Evolutionary conservation across 2,888 invertebrate genomes (phyloP).

Genomic region (Sinhomidia bicolor): DNA sequence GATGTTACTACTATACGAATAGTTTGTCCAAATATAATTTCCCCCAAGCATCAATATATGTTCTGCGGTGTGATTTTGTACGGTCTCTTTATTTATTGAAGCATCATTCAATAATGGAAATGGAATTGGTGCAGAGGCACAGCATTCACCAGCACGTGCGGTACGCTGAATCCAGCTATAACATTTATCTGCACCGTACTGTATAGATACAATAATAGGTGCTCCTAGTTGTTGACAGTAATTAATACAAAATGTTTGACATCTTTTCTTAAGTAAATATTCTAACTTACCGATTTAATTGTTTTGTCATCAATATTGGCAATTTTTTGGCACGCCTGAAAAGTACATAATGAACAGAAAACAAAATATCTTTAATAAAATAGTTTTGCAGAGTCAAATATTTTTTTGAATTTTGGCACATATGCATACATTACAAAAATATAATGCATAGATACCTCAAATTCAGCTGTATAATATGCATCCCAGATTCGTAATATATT

Average conservation of each 20-base stretch:
- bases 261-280: too few relatives aligned
- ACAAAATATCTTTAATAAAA: background rate
- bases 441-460: slow-evolving; percentile 46
- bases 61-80: slow-evolving; percentile 34
- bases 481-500: slow-evolving; percentile 39
- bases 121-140: slow-evolving; percentile 20
- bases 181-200: slow-evolving; percentile 13
- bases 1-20: slow-evolving; percentile 33
- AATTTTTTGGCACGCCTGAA: slow-evolving; percentile 4
- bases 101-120: slow-evolving; percentile 16
- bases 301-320: background rate
- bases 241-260: too few relatives aligned
- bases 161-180: slow-evolving; percentile 38
- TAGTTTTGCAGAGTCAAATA: background rate
- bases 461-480: slow-evolving; percentile 38
- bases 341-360: background rate
- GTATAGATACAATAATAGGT: background rate
- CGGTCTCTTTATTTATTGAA: background rate
- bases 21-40: slow-evolving; percentile 41
- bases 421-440: background rate
- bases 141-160: slow-evolving; percentile 35
- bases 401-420: too few relatives aligned
- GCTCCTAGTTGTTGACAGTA: background rate
- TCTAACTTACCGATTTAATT: slow-evolving; percentile 16
- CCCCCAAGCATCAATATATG: slow-evolving; percentile 23